Evolutionary conservation across 2,797 vertebrate genomes (phyloP), one percentile per base, ranked within the genome.

Genomic region (Etheostoma nigrum): DNA sequence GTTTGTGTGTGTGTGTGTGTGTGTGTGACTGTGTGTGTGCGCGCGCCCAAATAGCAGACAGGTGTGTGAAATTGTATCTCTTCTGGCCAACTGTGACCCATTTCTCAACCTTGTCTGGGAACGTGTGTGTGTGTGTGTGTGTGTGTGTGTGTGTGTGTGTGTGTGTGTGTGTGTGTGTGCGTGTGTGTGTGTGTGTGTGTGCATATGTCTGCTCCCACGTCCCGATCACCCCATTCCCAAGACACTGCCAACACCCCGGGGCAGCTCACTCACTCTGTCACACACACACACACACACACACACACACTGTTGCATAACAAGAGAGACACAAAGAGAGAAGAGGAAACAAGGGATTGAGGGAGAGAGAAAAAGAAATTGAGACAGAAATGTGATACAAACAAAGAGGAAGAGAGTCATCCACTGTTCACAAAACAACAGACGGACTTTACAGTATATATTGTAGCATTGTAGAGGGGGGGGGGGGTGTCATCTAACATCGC

Each of bases 171-270:
- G 21, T 53, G 52, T 7, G 23, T 8, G 23, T 8, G 21, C 9
- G 48, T 10, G 47, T 10, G 47, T 10, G 48, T n/a, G 19, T 49
- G 48, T 47, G 58, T 60, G 58, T 44, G 36, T 40, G 45, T 21
- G 47, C 13, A 33, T 33, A 15, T 5, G 45, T 64, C 27, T 49
- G 45, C 25, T 49, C 45, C 45, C 62, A 49, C 18, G 45, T 64
- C 45, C 62, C 9, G 62, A 48, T 64, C 27, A 48, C 60, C 60
- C 60, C 44, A 13, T 63, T 63, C 61, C 45, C 61, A 30, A 63
- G 61, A 63, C 11, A 13, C 45, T 63, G 61, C 61, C 45, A 48
- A 63, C 45, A 48, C 61, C 60, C 60, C 3, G 16, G 23, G 57
- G 57, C 12, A 2, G 5, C 54, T 30, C 54, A 19, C n/a, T 52